Evolutionary conservation across 2,113 vertebrate genomes (phyloP), one percentile per base, ranked within the genome.

Genomic region (Aegotheles bennettii): DNA sequence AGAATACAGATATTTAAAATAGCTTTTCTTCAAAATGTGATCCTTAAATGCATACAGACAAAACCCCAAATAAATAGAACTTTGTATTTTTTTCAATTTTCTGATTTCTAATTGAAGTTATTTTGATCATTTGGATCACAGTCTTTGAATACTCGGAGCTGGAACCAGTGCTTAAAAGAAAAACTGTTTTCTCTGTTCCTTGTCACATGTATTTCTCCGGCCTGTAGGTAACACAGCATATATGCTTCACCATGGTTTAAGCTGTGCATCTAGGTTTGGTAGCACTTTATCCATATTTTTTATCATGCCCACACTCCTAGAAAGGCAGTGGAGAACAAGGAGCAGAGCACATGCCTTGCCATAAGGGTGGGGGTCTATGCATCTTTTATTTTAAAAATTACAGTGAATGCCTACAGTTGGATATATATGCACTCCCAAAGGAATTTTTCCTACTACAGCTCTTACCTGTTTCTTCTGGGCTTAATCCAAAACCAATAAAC

Each of bases 401-500:
- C 54, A 60, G 43, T 51, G 88, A 78, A 80, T 51, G 35, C n/a
- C 75, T 87, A 43, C 51, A 86, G 57, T 43, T 1, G 8, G 67
- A 89, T 16, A 76, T 67, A 54, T 3, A 56, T 8, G 5, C 0
- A 1, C 19, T 86, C 76, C 84, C 71, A 88, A 84, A 81, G 60
- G 79, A 48, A 89, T 77, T 89, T 91, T 82, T 80, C 45, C 50
- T 45, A 86, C 69, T n/a, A 82, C 36, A 45, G 48, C 40, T 91
- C 77, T 90, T 94, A 89, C 85, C 87, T 94, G 59, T 84, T 95
- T 73, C 78, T 91, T 84, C 82, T 94, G 84, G 33, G 48, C 68
- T 93, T 94, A 48, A 65, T 88, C 91, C 93, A 96, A 96, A 92
- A 45, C 84, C 65, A 89, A 65, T 86, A 88, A 93, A 93, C 69